phyloP scores from a whole-genome alignment of 2,797 vertebrate genomes.

The Pseudomugil tenellus region DNA sequence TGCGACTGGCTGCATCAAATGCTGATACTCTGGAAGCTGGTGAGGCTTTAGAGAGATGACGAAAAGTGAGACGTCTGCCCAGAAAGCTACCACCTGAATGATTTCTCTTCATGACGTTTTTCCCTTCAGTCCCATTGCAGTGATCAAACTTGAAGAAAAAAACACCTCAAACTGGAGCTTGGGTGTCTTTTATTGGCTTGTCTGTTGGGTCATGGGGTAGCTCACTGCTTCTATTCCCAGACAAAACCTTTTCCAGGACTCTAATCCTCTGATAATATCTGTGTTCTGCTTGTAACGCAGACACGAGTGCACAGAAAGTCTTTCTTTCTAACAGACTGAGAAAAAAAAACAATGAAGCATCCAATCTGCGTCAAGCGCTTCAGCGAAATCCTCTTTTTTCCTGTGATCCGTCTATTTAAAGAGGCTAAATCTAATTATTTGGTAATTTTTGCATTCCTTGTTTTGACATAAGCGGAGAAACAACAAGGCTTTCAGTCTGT shows the following conservation, averaged over 20 bases:
- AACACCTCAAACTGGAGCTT: no score
- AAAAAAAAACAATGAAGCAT: not conserved
- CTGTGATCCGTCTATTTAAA: constrained; percentile 52
- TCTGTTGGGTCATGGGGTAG: constrained; percentile 10
- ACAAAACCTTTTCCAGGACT: constrained; percentile 26
- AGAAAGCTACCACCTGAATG: not conserved
- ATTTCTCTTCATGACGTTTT: not conserved
- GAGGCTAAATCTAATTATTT: constrained; percentile 49
- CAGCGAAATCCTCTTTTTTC: constrained; percentile 3
- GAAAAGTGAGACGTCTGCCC: not conserved
- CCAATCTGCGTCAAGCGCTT: accelerated
- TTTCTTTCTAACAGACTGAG: not conserved
- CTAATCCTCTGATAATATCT: constrained; percentile 45
- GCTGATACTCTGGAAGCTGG: constrained; percentile 37
- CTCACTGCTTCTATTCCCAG: constrained; percentile 3
- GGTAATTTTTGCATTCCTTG: constrained; percentile 37
- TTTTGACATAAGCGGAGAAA: constrained; percentile 48
- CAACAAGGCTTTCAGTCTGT: constrained; percentile 33
- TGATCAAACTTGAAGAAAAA: no score
- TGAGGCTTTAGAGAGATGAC: constrained; percentile 8
- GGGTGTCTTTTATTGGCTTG: constrained; percentile 4
- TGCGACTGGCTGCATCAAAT: constrained; percentile 39
- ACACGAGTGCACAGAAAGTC: not conserved
- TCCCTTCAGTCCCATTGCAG: not conserved
- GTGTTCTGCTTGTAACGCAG: not conserved